phyloP scores from a whole-genome alignment of 2,113 vertebrate species.

The Psephotus haematonotus region DNA sequence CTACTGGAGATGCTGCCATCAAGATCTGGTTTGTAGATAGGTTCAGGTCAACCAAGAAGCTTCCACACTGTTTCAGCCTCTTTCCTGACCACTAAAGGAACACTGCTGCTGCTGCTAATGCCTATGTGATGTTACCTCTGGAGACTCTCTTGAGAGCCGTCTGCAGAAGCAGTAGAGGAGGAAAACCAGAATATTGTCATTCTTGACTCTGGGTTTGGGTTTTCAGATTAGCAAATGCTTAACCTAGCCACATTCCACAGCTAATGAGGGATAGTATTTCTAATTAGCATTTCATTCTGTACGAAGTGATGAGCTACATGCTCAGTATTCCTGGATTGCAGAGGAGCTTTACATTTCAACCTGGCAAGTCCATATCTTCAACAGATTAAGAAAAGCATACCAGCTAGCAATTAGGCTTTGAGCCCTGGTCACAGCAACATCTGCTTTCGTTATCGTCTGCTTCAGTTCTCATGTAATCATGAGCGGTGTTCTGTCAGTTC shows the following conservation, averaged over 20 bases:
- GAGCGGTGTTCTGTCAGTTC: neutral
- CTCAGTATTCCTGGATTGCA: neutral
- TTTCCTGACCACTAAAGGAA: neutral
- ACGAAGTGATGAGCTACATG: neutral
- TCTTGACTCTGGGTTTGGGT: neutral
- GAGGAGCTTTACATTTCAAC: neutral
- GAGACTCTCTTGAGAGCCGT: neutral
- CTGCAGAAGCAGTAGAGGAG: neutral
- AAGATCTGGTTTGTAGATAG: neutral
- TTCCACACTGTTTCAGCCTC: neutral
- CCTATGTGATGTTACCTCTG: neutral
- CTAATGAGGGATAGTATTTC: neutral
- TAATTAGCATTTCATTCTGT: neutral
- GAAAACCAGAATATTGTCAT: neutral
- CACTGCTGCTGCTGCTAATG: neutral
- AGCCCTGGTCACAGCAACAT: conserved; percentile 11
- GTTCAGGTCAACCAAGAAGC: neutral
- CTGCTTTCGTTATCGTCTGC: neutral
- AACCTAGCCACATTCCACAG: neutral
- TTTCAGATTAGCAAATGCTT: neutral
- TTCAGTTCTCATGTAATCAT: neutral
- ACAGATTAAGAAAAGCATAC: conserved; percentile 9
- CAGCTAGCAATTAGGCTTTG: neutral
- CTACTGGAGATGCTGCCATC: neutral
- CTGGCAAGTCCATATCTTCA: neutral